Evolutionary conservation across 2,797 vertebrate species (phyloP).

Genomic region (Capromys pilorides): DNA sequence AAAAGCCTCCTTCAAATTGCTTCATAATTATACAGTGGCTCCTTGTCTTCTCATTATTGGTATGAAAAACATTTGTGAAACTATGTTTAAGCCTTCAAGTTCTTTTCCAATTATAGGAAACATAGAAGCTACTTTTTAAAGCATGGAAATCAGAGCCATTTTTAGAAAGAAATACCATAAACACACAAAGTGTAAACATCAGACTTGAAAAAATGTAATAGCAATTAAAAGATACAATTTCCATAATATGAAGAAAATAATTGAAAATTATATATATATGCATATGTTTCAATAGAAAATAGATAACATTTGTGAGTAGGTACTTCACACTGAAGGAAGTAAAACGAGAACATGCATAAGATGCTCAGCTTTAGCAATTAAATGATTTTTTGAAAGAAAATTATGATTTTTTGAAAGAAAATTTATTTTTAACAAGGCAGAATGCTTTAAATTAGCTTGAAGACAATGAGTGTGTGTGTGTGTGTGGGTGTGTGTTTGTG

Average conservation of each 20-base stretch:
- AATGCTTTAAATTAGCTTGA: conserved; percentile 12
- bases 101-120: conserved; percentile 19
- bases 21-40: conserved; percentile 56
- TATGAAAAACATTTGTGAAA: conserved; percentile 58
- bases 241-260: neutral
- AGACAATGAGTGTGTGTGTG: neutral
- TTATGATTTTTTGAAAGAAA: too few species aligned
- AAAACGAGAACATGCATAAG: neutral
- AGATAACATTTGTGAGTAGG: neutral
- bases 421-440: conserved; percentile 31
- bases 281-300: conserved; percentile 3
- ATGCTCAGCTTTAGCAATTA: neutral
- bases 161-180: neutral
- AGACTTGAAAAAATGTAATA: neutral
- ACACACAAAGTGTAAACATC: conserved; percentile 18
- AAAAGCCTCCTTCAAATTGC: conserved; percentile 62
- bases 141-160: conserved; percentile 20
- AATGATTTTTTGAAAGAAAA: conserved; percentile 2
- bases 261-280: neutral
- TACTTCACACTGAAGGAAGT: conserved; percentile 14
- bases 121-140: conserved; percentile 19
- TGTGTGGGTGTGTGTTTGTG: neutral
- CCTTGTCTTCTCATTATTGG: conserved; percentile 29
- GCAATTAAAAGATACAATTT: neutral
- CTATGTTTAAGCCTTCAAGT: conserved; percentile 22